Conservation (phyloP, 2,113 vertebrate genomes). For the Nerophis ophidion region DNA sequence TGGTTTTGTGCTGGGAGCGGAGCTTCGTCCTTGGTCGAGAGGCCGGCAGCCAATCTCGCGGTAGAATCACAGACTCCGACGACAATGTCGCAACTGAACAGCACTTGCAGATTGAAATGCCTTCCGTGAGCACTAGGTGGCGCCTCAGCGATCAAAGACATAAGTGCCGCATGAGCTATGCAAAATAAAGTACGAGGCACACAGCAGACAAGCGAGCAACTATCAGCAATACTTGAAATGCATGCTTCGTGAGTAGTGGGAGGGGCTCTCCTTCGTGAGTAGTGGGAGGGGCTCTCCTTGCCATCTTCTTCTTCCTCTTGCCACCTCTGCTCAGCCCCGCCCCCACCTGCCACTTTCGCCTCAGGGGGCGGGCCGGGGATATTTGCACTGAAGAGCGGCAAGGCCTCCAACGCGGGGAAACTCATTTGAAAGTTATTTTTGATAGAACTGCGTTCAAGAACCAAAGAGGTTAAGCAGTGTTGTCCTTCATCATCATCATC, state of each 20-base stretch:
- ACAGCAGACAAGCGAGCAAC: conserved; percentile 76
- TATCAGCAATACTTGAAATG: conserved; percentile 90
- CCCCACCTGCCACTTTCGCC: conserved; percentile 6
- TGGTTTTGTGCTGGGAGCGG: background rate
- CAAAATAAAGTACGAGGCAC: conserved; percentile 84
- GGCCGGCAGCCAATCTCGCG: conserved; percentile 66
- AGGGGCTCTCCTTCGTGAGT: background rate
- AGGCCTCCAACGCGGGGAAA: conserved; percentile 74
- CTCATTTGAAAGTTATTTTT: conserved; percentile 82
- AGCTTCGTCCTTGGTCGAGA: conserved; percentile 21
- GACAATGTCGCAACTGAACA: conserved; percentile 67
- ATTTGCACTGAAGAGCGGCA: conserved; percentile 97
- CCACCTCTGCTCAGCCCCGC: no score
- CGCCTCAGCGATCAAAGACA: conserved; percentile 68
- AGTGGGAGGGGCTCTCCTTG: no score
- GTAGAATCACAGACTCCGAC: background rate
- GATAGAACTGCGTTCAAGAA: conserved; percentile 91
- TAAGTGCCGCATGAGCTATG: conserved; percentile 93
- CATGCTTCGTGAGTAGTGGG: conserved; percentile 36
- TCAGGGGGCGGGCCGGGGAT: conserved; percentile 56
- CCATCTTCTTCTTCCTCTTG: background rate
- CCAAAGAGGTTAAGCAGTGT: conserved; percentile 82
- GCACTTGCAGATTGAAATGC: conserved; percentile 87
- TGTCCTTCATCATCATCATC: conserved; percentile 78
- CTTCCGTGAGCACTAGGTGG: conserved; percentile 78